Evolutionary conservation across 2,888 invertebrate species (phyloP), one percentile per base, ranked within the genome.

Genomic region (Noctua janthina): DNA sequence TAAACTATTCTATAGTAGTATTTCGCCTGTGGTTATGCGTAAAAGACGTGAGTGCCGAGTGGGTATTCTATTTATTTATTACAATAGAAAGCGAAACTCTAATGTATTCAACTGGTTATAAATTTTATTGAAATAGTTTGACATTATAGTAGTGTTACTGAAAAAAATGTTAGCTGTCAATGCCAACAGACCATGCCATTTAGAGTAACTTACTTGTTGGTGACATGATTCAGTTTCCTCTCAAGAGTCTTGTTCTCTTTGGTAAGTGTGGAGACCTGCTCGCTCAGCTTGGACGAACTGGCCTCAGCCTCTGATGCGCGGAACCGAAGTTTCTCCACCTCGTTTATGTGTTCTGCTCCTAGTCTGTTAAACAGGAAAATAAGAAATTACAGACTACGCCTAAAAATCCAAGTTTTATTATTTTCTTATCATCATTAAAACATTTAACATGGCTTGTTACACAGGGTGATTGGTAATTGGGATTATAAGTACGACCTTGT

Each of bases 201-300:
- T 43, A 43, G 43, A 7, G 43, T 43, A 43, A 43, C n/a, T 87
- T 86, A 98, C 97, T 98, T 98, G 81, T 95, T 93, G 81, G 96
- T 97, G 89, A 98, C 97, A 66, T 97, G 97, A 2, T 97, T 96
- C 79, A 98, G 95, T 93, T 98, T 98, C 91, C 98, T 98, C 88
- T 99, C 99, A 46, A 98, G 91, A 5, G 93, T 92, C 87, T 97
- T 97, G 92, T 98, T 98, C 75, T 99, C 98, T 85, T 97, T 98
- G 2, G 95, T 96, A 70, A 98, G 93, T 5, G 94, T 90, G 54
- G 95, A 92, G 5, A 98, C 89, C 88, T 97, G 97, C n/a, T 94
- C 95, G 91, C 96, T 91, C 83, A 97, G 93, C 49, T 92, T 90
- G 0, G 91, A 86, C 75, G 97, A 97, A 81, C 97, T 97, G 6